Percentiles rank a stretch among this genome's conserved stretches.
Conservation (phyloP, 2,113 vertebrate species). For the Tyto alba region DNA sequence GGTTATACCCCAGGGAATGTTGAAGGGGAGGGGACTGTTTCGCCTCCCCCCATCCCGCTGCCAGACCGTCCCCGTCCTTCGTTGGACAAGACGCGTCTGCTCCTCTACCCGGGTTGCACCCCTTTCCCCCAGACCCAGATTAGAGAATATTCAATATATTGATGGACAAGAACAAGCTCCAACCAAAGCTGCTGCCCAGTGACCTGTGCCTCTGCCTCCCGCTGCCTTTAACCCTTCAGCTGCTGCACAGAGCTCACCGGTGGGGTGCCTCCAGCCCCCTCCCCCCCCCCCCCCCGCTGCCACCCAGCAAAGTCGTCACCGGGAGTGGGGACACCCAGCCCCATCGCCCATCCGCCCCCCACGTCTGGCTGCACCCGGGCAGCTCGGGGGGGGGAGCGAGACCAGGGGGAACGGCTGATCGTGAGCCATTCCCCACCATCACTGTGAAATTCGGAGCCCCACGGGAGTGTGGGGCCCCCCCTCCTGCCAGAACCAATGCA, state of each 20-base stretch:
- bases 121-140: fast-evolving
- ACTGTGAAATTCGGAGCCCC: neutral
- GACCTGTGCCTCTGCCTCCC: neutral
- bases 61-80: neutral
- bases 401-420: neutral
- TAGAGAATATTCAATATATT: neutral
- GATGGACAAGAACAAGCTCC: neutral
- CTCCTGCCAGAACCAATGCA: fast-evolving
- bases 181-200: neutral
- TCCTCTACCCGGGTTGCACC: neutral
- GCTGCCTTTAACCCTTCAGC: neutral
- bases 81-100: neutral
- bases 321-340: neutral
- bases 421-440: neutral
- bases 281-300: neutral
- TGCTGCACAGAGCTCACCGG: neutral
- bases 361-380: fast-evolving
- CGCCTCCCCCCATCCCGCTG: neutral
- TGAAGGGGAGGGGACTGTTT: neutral
- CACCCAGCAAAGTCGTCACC: neutral
- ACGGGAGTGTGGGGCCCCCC: neutral
- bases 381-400: neutral
- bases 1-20: fast-evolving
- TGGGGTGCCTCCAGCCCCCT: fast-evolving
- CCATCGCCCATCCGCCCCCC: fast-evolving